Evolutionary conservation across 2,888 invertebrate species (phyloP).

Genomic region (Coleophora flavipennella): DNA sequence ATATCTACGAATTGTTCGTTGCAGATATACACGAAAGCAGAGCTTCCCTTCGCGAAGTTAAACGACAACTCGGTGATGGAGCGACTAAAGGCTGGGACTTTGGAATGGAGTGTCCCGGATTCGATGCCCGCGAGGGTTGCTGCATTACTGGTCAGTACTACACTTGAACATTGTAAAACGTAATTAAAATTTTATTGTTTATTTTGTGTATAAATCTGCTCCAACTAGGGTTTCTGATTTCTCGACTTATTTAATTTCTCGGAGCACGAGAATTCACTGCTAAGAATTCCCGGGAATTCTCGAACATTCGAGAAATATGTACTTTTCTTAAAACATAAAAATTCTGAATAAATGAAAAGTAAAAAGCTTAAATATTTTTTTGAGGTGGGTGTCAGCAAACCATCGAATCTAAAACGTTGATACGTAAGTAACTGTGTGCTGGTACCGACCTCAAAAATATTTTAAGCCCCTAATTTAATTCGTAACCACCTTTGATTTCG

Average conservation of each 20-base stretch:
- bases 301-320: not conserved
- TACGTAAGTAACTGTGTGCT: no score
- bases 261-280: no score
- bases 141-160: conserved; percentile 42
- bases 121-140: conserved; percentile 74
- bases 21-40: conserved; percentile 64
- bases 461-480: no score
- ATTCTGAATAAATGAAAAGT: not conserved
- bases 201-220: not conserved
- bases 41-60: conserved; percentile 73
- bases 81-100: conserved; percentile 74
- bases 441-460: no score
- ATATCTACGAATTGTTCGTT: no score
- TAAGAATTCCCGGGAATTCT: not conserved
- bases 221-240: no score
- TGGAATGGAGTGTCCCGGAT: conserved; percentile 79
- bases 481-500: no score
- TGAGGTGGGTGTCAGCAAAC: no score
- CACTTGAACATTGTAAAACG: no score
- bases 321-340: not conserved
- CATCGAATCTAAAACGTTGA: no score
- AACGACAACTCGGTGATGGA: conserved; percentile 82
- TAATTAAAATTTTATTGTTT: no score
- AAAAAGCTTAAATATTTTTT: not conserved
- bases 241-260: no score